Conservation (phyloP, 2,888 invertebrate genomes). For the Pterostichus niger region DNA sequence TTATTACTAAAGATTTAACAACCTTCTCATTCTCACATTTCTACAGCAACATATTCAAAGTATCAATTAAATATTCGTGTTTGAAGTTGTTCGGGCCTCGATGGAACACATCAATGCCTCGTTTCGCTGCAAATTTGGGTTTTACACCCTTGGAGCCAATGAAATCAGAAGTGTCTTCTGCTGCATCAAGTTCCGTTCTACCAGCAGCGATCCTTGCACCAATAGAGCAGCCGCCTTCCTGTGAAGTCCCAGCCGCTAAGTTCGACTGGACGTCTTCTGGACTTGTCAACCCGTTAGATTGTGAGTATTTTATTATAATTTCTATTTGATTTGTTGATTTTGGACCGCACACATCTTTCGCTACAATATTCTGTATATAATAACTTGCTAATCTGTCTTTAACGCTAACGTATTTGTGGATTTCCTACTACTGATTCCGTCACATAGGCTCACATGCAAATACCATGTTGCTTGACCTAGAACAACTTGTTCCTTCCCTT, state of each 20-base stretch:
- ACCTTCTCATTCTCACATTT: too few relatives aligned
- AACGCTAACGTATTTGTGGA: conserved; percentile 55
- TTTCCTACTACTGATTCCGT: conserved; percentile 29
- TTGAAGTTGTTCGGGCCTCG: conserved; percentile 88
- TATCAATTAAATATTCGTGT: not conserved
- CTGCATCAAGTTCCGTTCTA: conserved; percentile 68
- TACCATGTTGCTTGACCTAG: conserved; percentile 79
- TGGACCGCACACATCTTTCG: too few relatives aligned
- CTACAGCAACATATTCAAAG: too few relatives aligned
- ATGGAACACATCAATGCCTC: conserved; percentile 90
- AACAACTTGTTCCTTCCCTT: conserved; percentile 77
- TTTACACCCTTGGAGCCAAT: conserved; percentile 88
- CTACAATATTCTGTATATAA: too few relatives aligned
- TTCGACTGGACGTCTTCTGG: conserved; percentile 89
- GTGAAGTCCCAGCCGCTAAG: conserved; percentile 82
- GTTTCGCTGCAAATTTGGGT: conserved; percentile 92
- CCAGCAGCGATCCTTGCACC: not conserved
- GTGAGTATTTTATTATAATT: conserved; percentile 76
- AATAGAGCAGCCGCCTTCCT: conserved; percentile 29
- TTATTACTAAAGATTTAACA: too few relatives aligned
- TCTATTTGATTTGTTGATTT: too few relatives aligned
- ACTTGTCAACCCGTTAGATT: conserved; percentile 85
- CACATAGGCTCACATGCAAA: conserved; percentile 53
- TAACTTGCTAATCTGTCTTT: conserved; percentile 20
- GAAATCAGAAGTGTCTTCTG: conserved; percentile 78